Conservation (phyloP, 2,888 invertebrate genomes). For the Scaptomyza cyrtandrae region DNA sequence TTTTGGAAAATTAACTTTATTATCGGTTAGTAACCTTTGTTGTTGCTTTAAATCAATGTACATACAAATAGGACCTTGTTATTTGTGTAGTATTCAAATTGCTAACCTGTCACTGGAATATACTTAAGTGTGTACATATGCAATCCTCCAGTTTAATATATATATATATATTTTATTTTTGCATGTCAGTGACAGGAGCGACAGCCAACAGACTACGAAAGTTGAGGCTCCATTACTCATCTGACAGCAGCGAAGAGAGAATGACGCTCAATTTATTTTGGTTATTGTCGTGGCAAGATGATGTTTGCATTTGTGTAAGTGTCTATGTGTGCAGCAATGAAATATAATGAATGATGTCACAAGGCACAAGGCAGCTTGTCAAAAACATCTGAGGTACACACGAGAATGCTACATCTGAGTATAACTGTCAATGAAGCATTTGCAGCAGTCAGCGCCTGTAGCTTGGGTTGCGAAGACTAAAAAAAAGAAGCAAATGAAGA, state of each 20-base stretch:
- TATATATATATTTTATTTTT: slow-evolving; percentile 38
- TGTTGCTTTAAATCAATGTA: neutral
- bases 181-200: slow-evolving; percentile 36
- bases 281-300: slow-evolving; percentile 50
- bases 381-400: slow-evolving; percentile 61
- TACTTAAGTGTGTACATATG: slow-evolving; percentile 23
- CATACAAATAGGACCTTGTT: neutral
- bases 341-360: slow-evolving; percentile 76
- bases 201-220: slow-evolving; percentile 23
- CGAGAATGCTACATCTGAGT: slow-evolving; percentile 7
- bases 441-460: slow-evolving; percentile 30
- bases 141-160: slow-evolving; percentile 6
- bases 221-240: slow-evolving; percentile 65
- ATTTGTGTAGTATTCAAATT: neutral
- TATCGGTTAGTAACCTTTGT: neutral
- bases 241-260: slow-evolving; percentile 26
- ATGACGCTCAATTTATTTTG: slow-evolving; percentile 17
- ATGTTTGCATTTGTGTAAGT: slow-evolving; percentile 47
- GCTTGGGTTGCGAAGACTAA: slow-evolving; percentile 28
- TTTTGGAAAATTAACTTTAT: neutral
- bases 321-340: slow-evolving; percentile 59
- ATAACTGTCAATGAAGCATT: slow-evolving; percentile 50
- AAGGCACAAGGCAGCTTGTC: slow-evolving; percentile 57
- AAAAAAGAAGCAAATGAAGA: slow-evolving; percentile 45
- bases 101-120: neutral